These are phyloP conservation scores for Apeltes quadracus DNA, from an alignment of 2,113 vertebrate genomes.

Conservation along the genomic window DNA sequence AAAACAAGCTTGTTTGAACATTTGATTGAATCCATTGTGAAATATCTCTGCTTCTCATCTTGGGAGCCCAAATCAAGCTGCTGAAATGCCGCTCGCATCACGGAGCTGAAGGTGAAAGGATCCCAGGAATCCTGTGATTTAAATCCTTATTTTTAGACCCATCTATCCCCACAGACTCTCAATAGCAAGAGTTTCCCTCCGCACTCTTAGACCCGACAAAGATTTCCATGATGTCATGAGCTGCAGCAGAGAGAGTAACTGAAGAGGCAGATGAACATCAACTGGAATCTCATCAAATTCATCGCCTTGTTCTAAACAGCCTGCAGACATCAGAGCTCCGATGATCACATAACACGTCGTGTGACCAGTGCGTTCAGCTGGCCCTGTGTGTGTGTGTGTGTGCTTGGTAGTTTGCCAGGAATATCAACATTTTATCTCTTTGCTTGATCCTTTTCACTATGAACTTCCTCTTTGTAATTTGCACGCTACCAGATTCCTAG, in stretches of 20 bases:
- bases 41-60: conserved; percentile 79
- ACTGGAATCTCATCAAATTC: conserved; percentile 70
- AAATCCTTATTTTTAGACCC: conserved; percentile 93
- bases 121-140: conserved; percentile 89
- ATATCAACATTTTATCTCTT: conserved; percentile 11
- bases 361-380: too few relatives aligned
- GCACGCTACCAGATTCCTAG: neutral
- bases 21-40: conserved; percentile 76
- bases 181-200: conserved; percentile 72
- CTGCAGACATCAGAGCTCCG: conserved; percentile 22
- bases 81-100: conserved; percentile 89
- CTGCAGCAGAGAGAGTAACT: conserved; percentile 66
- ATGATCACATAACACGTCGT: conserved; percentile 38
- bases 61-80: conserved; percentile 76
- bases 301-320: conserved; percentile 28
- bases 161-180: conserved; percentile 82
- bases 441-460: conserved; percentile 16
- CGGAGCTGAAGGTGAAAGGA: conserved; percentile 87
- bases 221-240: conserved; percentile 86
- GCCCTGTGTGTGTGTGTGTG: conserved; percentile 24
- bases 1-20: conserved; percentile 78
- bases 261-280: conserved; percentile 68
- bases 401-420: conserved; percentile 5
- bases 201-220: conserved; percentile 57
- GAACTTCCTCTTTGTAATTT: neutral